A percentile compares a stretch with the other conserved stretches of the same genome.
phyloP scores from a whole-genome alignment of 2,888 invertebrate species.

The Machimus atricapillus region DNA sequence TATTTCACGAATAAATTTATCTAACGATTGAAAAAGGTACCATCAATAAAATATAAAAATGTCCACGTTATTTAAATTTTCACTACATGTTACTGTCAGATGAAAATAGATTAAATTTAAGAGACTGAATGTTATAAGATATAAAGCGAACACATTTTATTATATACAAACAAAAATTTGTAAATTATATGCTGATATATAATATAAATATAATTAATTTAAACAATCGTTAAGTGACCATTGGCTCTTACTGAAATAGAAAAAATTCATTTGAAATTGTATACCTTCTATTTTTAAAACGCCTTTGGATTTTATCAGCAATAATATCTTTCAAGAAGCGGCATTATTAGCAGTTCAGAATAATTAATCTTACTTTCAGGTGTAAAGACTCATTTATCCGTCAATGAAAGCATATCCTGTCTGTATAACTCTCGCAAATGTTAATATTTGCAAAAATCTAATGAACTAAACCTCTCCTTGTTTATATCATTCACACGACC shows the following conservation, averaged over 20 bases:
- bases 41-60: too few relatives aligned
- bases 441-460: not conserved
- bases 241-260: not conserved
- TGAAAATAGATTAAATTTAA: too few relatives aligned
- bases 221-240: too few relatives aligned
- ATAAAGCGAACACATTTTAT: too few relatives aligned
- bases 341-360: not conserved
- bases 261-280: not conserved
- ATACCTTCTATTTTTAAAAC: not conserved
- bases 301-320: not conserved
- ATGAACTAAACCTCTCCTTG: not conserved
- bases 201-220: too few relatives aligned
- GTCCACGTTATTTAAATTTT: too few relatives aligned
- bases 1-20: too few relatives aligned
- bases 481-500: not conserved
- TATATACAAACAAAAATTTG: too few relatives aligned
- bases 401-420: not conserved
- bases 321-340: not conserved
- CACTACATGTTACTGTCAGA: too few relatives aligned
- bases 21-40: too few relatives aligned
- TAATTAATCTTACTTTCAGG: not conserved
- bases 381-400: not conserved
- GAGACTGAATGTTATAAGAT: too few relatives aligned
- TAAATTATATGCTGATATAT: too few relatives aligned
- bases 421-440: not conserved